Evolutionary conservation across 2,797 vertebrate genomes (phyloP).

Genomic region (Smutsia temminckii): DNA sequence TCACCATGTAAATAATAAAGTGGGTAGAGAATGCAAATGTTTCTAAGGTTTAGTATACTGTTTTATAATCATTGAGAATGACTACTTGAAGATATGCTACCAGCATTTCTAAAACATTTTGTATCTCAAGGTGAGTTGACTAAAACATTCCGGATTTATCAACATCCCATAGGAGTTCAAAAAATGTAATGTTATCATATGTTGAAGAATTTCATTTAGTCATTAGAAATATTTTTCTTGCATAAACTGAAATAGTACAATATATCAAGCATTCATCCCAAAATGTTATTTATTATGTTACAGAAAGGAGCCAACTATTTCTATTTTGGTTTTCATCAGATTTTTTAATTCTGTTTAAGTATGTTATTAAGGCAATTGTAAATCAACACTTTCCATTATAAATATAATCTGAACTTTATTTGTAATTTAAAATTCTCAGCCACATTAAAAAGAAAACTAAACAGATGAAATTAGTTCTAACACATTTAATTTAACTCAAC

Average conservation of each 20-base stretch:
- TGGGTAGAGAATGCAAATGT: slow-evolving; percentile 51
- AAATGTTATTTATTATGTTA: slow-evolving; percentile 12
- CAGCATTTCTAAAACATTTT: slow-evolving; percentile 41
- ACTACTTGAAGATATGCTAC: slow-evolving; percentile 14
- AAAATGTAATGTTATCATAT: slow-evolving; percentile 20
- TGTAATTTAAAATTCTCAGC: not conserved
- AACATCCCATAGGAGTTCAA: not conserved
- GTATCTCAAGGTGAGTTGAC: not conserved
- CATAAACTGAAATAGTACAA: too few relatives aligned
- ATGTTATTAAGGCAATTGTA: not conserved
- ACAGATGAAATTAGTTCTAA: not conserved
- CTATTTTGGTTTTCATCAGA: not conserved
- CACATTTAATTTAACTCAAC: not conserved
- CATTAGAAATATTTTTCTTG: too few relatives aligned
- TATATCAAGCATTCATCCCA: not conserved
- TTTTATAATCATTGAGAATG: slow-evolving; percentile 17
- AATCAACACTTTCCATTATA: not conserved
- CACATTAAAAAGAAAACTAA: not conserved
- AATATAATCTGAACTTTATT: not conserved
- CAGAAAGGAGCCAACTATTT: not conserved
- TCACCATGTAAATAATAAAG: slow-evolving; percentile 16
- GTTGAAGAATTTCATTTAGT: not conserved
- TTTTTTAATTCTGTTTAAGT: slow-evolving; percentile 30
- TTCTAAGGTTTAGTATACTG: slow-evolving; percentile 27
- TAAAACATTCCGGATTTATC: slow-evolving; percentile 7